These are phyloP conservation scores for Eupeodes latifasciatus DNA, from an alignment of 2,888 invertebrate genomes.

Conservation along the genomic window DNA sequence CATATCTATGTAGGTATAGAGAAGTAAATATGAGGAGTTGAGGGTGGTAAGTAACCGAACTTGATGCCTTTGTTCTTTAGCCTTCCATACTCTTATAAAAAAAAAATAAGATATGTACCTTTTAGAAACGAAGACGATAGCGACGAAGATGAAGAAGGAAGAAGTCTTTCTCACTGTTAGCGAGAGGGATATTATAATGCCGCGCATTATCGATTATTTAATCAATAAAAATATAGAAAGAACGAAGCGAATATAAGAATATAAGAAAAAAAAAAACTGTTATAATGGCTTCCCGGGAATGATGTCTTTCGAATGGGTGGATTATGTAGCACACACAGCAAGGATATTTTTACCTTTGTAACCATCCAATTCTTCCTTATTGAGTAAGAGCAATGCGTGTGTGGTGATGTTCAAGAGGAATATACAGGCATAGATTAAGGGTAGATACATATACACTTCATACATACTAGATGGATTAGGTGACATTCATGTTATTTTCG, in stretches of 20 bases:
- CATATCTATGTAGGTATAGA: not conserved
- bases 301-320: slow-evolving; percentile 55
- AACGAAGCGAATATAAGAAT: not conserved
- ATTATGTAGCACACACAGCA: slow-evolving; percentile 45
- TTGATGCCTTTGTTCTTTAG: slow-evolving; percentile 60
- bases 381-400: slow-evolving; percentile 7
- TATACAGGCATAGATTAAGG: not conserved
- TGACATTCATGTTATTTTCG: slow-evolving; percentile 55
- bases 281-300: slow-evolving; percentile 70
- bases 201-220: slow-evolving; percentile 73
- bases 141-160: not conserved
- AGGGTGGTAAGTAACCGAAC: slow-evolving; percentile 29
- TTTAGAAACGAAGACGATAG: not conserved
- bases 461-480: slow-evolving; percentile 52
- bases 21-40: not conserved
- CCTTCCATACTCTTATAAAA: not conserved
- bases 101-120: not conserved
- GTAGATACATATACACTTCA: not conserved
- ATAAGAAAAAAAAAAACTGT: slow-evolving; percentile 7
- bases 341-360: slow-evolving; percentile 39
- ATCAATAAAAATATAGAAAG: slow-evolving; percentile 68
- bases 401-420: not conserved
- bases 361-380: too few relatives aligned
- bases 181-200: slow-evolving; percentile 53
- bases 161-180: slow-evolving; percentile 16